phyloP scores from a whole-genome alignment of 2,113 vertebrate genomes.

The Nerophis lumbriciformis region DNA sequence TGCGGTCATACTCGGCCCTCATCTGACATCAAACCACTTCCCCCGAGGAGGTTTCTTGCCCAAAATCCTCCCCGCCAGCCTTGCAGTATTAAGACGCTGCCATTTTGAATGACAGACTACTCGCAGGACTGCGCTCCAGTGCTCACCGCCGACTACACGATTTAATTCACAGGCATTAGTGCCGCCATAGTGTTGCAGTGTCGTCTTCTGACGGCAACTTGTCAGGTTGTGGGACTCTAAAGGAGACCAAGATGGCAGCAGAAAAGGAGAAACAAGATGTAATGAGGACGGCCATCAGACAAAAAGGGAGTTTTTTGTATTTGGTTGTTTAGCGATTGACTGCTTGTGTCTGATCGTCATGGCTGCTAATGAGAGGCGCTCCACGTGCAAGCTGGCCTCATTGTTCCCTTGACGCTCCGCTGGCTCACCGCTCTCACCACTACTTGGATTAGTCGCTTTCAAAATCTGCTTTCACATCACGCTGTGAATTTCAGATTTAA shows the following conservation, averaged over 20 bases:
- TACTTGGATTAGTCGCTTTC: conserved; percentile 30
- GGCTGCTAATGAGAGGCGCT: conserved; percentile 35
- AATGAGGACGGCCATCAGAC: conserved; percentile 13
- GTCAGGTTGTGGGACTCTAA: background rate
- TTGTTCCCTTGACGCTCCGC: conserved; percentile 22
- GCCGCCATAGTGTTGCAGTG: conserved; percentile 21
- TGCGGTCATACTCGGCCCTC: background rate
- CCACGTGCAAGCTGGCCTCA: conserved; percentile 22
- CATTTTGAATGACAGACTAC: conserved; percentile 34
- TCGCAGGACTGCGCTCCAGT: conserved; percentile 23
- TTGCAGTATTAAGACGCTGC: conserved; percentile 41
- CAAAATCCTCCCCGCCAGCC: conserved; percentile 14
- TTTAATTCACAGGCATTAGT: conserved; percentile 31
- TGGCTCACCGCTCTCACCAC: conserved; percentile 1
- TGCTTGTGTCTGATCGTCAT: conserved; percentile 34
- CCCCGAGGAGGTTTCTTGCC: conserved; percentile 12
- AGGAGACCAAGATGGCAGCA: conserved; percentile 9
- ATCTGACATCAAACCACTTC: conserved; percentile 13
- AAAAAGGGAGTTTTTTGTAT: conserved; percentile 10
- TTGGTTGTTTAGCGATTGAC: conserved; percentile 16
- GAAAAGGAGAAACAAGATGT: conserved; percentile 6
- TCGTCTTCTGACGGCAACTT: conserved; percentile 23
- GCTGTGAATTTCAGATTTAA: conserved; percentile 18
- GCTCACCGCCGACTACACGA: conserved; percentile 21
- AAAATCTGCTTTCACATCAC: conserved; percentile 24